A percentile compares a stretch with the other conserved stretches of the same genome.
Evolutionary conservation across 2,113 vertebrate genomes (phyloP).

Genomic region (Eulemur rufifrons): DNA sequence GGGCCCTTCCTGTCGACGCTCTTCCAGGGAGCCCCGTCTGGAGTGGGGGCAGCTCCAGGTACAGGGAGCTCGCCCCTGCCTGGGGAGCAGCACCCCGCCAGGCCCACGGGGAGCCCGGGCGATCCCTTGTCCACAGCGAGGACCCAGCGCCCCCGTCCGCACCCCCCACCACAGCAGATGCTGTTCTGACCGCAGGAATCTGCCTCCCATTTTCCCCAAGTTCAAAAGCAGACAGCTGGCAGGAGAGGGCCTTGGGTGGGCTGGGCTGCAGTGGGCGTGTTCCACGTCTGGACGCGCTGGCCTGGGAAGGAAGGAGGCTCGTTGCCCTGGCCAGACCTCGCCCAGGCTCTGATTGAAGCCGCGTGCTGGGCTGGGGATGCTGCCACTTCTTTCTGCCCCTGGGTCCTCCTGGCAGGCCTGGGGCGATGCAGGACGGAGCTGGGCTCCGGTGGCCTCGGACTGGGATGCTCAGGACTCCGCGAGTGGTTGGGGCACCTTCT

Average conservation of each 20-base stretch:
- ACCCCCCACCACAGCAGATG: neutral
- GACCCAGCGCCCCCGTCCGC: neutral
- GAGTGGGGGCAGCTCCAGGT: neutral
- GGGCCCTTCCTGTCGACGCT: neutral
- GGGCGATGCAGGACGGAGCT: neutral
- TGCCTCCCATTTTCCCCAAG: conserved; percentile 5
- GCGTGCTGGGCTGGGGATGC: neutral
- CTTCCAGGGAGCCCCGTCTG: neutral
- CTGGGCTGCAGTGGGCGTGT: neutral
- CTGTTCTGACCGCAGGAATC: neutral
- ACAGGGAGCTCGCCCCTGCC: neutral
- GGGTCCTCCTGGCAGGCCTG: neutral
- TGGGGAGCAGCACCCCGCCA: neutral
- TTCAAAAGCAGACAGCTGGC: conserved; percentile 48
- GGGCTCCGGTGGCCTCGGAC: neutral
- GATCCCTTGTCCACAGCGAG: too few relatives aligned
- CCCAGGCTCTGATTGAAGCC: conserved; percentile 28
- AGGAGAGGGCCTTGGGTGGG: neutral
- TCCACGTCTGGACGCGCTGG: neutral
- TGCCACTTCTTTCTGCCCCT: neutral
- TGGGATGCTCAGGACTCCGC: neutral
- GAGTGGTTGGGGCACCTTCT: neutral
- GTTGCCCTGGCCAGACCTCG: neutral
- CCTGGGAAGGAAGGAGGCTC: neutral
- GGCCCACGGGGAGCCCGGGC: too few relatives aligned